Evolutionary conservation across 1,140 invertebrate species (phyloP), one percentile per base, ranked within the genome.

Genomic region (Zaprionus inermis): DNA sequence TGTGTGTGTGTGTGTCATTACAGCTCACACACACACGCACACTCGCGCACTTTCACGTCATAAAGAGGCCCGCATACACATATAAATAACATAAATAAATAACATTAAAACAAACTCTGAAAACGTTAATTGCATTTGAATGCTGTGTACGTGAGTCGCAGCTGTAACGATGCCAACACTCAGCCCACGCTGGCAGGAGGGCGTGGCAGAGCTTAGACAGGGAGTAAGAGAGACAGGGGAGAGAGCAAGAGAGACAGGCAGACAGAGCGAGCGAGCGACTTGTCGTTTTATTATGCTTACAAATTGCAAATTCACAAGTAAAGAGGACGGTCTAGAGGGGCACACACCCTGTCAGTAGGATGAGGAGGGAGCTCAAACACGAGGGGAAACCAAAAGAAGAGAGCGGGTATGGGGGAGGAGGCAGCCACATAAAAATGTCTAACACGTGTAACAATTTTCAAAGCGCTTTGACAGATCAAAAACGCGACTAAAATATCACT

Each of bases 61-160:
- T 76, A 65, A 60, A 76, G 55, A 49, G 56, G 36, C 55, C 60
- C 61, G 24, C 24, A 28, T 28, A 28, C 59, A 49, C 68, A 72
- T 71, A 71, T 76, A 75, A 76, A 76, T 71, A 76, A 76, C 73
- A 72, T 72, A 76, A 76, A 76, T 76, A 76, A 76, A 76, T 76
- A 72, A 76, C 73, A 76, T 66, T 76, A 76, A 76, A 76, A 72
- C 68, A 65, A 76, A 76, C 73, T 65, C 61, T 3, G 24, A 76
- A 76, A 72, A 72, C 68, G 68, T 76, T 76, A 76, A 76, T 76
- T 76, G 73, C 73, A 76, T 76, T 76, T 59, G 73, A 72, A 76
- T 72, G 60, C 41, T 60, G 51, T 16, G 68, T 66, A 76, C 73
- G 73, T 76, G 73, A 59, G 60, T 76, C 67, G 60, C 61, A 49